Conservation (phyloP, 92 coral and sea anemone species). For the Epizoanthus rinbou region DNA sequence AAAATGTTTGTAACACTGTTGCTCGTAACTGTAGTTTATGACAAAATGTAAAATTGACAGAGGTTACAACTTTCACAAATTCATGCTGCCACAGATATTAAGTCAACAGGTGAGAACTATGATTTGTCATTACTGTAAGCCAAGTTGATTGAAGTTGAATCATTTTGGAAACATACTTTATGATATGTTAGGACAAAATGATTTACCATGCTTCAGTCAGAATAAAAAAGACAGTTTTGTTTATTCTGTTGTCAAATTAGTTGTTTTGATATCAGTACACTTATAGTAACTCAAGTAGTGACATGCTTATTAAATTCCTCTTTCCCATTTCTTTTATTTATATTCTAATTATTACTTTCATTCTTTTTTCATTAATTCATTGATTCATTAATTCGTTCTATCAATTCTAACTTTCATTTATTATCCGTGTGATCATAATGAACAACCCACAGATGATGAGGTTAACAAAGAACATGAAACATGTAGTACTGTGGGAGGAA, state of each 20-base stretch:
- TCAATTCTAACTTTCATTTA: slow-evolving; percentile 20
- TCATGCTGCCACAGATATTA: slow-evolving; percentile 35
- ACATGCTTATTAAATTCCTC: slow-evolving; percentile 32
- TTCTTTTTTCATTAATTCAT: slow-evolving; percentile 14
- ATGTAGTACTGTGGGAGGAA: slow-evolving; percentile 32
- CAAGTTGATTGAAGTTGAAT: slow-evolving; percentile 38
- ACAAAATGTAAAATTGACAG: slow-evolving; percentile 28
- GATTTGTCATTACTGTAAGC: slow-evolving; percentile 35
- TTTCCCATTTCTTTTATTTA: slow-evolving; percentile 11
- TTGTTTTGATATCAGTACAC: slow-evolving; percentile 26
- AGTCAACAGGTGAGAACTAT: slow-evolving; percentile 38
- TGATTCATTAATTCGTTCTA: slow-evolving; percentile 25
- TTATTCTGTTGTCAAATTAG: slow-evolving; percentile 37
- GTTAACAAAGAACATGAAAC: slow-evolving; percentile 22
- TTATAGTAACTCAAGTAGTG: slow-evolving; percentile 25
- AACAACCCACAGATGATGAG: slow-evolving; percentile 33
- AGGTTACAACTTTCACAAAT: slow-evolving; percentile 24
- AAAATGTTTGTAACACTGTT: slow-evolving; percentile 39
- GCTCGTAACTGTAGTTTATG: slow-evolving; percentile 32
- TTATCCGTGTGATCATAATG: slow-evolving; percentile 32
- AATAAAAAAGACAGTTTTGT: slow-evolving; percentile 25
- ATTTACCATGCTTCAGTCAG: slow-evolving; percentile 38
- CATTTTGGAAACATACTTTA: slow-evolving; percentile 40
- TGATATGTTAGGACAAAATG: slow-evolving; percentile 27
- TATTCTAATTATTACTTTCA: slow-evolving; percentile 31